A percentile compares a stretch with the other conserved stretches of the same genome.
phyloP scores from a whole-genome alignment of 2,888 invertebrate genomes.

The Cheilosia grossa region DNA sequence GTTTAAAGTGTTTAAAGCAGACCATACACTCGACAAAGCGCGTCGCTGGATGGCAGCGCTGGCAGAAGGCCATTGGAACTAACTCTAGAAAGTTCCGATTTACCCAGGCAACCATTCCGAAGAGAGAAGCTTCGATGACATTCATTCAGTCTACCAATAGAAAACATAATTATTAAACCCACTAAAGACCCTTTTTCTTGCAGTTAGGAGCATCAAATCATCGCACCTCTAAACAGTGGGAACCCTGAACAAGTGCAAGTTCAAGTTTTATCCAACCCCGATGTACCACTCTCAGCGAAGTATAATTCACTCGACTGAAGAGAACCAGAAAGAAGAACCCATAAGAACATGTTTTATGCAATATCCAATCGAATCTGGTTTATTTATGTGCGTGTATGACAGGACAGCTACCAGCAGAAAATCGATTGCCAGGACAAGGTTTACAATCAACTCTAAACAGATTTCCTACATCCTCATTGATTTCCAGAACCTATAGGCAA shows the following conservation, averaged over 20 bases:
- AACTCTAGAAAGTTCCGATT: too few species aligned
- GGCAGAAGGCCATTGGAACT: too few species aligned
- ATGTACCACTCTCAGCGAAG: constrained; percentile 7
- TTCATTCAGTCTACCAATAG: too few species aligned
- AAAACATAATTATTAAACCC: too few species aligned
- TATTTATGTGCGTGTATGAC: constrained; percentile 45
- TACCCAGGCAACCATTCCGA: too few species aligned
- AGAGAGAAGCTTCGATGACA: too few species aligned
- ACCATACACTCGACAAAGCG: too few species aligned
- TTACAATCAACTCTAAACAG: not conserved
- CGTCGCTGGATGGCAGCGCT: too few species aligned
- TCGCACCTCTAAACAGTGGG: constrained; percentile 7
- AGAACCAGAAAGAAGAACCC: constrained; percentile 19
- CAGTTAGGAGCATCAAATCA: not conserved
- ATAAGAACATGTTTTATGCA: constrained; percentile 64
- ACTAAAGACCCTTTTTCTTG: too few species aligned
- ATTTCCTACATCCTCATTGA: not conserved
- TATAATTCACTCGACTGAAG: constrained; percentile 14
- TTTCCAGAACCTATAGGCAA: not conserved
- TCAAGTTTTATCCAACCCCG: constrained; percentile 12
- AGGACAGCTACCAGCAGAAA: constrained; percentile 6
- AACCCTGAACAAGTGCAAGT: constrained; percentile 28
- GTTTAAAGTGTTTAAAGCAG: too few species aligned
- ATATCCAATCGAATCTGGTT: constrained; percentile 59
- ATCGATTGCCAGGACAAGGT: not conserved